Base-by-base conservation (phyloP, 2,888 invertebrate species). In the Leistus spinibarbis region DNA sequence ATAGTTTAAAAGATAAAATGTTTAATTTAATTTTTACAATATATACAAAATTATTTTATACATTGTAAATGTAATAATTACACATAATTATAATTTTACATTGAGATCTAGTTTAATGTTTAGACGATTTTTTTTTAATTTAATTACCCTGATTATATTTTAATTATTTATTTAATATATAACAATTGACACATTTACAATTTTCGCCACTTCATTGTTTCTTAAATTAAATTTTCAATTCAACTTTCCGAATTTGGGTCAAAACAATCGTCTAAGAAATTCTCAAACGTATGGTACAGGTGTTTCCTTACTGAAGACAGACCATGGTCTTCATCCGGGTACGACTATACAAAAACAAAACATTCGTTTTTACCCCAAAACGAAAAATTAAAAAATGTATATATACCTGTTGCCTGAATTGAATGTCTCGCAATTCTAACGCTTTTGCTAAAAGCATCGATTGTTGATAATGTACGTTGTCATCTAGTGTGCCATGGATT, bases 381-480 rank as follows among this genome's bases (percentile, higher is more conserved):
- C 67, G 27, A 19, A 62, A 62, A 23, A 63, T 63, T n/a, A 9
- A 20, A 19, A 16, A 19, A 13, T 16, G 10, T 62, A 54, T 68
- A 67, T 86, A 86, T 86, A 97, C 98, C 92, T 97, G 95, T 85
- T 97, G 94, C 78, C 94, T 91, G 86, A 98, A 99, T 79, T 95
- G 89, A 76, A 99, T 94, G 82, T 97, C 95, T 63, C 90, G 89
- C 60, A 91, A 89, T 83, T 97, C 96, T 79, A 99, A 88, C 76
- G 93, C 90, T 83, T 95, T 92, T 1, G 97, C 94, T 80, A 98
- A 89, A 83, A 97, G 89, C 91, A 98, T 95, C 5, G 97, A 93
- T 85, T 99, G 97, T 84, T 98, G 98, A 86, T 96, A 98, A 85
- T 99, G 99, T 0, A 99, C 99, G 85, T 99, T 99, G 84, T 96